Base-by-base conservation (phyloP, 2,888 invertebrate species). In the Drosophila testacea region DNA sequence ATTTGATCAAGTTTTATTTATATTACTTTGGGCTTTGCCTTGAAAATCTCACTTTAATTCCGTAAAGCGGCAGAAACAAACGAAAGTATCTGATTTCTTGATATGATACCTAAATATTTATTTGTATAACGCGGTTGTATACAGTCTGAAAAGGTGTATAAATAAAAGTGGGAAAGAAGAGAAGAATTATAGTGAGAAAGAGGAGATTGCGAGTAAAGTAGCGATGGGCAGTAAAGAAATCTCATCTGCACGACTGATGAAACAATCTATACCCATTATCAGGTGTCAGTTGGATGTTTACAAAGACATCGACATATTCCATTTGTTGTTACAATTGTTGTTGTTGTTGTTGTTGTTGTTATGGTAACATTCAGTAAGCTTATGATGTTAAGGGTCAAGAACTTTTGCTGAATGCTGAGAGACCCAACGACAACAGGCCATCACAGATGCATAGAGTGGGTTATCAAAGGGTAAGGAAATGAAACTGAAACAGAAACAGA, bases 211-310 rank as follows among this genome's bases (percentile, higher is more conserved):
- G 6, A 32, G 32, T 6, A 7, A 6, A 32, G 6, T n/a, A 6
- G 11, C 13, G 22, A 22, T 13, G 32, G 41, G 30, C 44, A 28
- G 41, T 11, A 27, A 10, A 10, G n/a, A 28, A 44, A 22, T 22
- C 10, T 34, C 27, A 56, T 22, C 30, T 34, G 42, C 5, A 10
- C 6, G 16, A 16, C 48, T 42, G 52, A 48, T 69, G 41, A 48
- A 48, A 60, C 76, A 66, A 81, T 72, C 59, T 69, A 64, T 85
- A 68, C 44, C 54, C 77, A 83, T 83, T 81, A 85, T 81, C 86
- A 72, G 86, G 83, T 81, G 86, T 72, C 72, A 76, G 60, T 46
- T 70, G 44, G 52, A 59, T 81, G 78, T 72, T 72, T 72, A 81
- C 67, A 59, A 47, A 81, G 64, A 67, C 77, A 77, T 48, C 48